A percentile compares a stretch with the other conserved stretches of the same genome.
These are phyloP conservation scores for Miltochrista miniata DNA, from an alignment of 2,888 invertebrate genomes.

Conservation along the genomic window DNA sequence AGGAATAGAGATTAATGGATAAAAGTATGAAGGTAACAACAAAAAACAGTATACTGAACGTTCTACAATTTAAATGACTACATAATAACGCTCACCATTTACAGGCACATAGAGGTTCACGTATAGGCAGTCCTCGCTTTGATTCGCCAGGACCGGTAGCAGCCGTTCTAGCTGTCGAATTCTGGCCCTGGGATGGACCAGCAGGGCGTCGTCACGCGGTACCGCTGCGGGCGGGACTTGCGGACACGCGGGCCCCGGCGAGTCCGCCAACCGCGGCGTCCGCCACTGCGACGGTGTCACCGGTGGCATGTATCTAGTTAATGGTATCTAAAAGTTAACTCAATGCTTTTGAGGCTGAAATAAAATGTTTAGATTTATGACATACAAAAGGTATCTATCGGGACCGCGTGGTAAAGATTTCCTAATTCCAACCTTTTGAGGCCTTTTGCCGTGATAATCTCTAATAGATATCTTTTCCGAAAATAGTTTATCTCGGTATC, in stretches of 20 bases:
- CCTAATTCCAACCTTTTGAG: too few species aligned
- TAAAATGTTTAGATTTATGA: too few species aligned
- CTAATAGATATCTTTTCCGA: too few species aligned
- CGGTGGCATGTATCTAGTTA: slow-evolving; percentile 94
- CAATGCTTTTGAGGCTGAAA: too few species aligned
- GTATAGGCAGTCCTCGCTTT: slow-evolving; percentile 99
- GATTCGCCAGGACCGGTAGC: slow-evolving; percentile 92
- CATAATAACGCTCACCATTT: slow-evolving; percentile 54
- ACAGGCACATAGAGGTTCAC: slow-evolving; percentile 98
- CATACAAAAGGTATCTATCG: too few species aligned
- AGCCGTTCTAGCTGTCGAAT: slow-evolving; percentile 93
- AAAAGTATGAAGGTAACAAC: too few species aligned
- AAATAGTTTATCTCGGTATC: too few species aligned
- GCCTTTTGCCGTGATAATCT: too few species aligned
- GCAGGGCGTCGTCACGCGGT: slow-evolving; percentile 84
- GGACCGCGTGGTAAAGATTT: too few species aligned
- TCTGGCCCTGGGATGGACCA: slow-evolving; percentile 91
- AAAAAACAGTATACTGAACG: too few species aligned
- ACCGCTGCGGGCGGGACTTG: slow-evolving; percentile 85
- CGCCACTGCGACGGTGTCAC: slow-evolving; percentile 96
- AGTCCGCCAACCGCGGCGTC: slow-evolving; percentile 90
- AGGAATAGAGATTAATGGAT: too few species aligned
- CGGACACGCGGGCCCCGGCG: slow-evolving; percentile 94
- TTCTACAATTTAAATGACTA: too few species aligned
- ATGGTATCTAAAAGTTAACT: background rate